Conservation (phyloP, 2,797 vertebrate genomes). For the Etheostoma perlongum region DNA sequence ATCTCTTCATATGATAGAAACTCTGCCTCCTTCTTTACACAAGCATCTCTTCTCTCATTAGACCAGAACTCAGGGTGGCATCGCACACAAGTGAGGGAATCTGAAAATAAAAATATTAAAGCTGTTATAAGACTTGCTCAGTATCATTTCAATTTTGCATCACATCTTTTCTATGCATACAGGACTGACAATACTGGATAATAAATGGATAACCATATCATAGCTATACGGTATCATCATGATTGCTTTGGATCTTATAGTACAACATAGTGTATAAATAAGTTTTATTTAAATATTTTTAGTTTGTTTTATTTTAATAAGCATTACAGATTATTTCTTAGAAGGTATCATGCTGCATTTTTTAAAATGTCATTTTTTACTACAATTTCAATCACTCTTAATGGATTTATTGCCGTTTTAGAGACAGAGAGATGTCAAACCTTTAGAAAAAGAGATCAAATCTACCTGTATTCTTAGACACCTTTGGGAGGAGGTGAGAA, state of each 20-base stretch:
- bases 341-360: no score
- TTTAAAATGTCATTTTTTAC: background rate
- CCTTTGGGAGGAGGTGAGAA: no score
- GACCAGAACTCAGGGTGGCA: constrained; percentile 58
- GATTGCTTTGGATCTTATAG: background rate
- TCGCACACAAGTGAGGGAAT: constrained; percentile 53
- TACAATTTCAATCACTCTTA: background rate
- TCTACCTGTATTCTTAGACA: background rate
- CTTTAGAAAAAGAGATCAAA: no score
- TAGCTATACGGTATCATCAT: background rate
- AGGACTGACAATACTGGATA: background rate
- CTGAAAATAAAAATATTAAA: constrained; percentile 27
- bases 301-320: background rate
- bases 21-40: constrained; percentile 61
- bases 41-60: constrained; percentile 54
- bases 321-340: background rate
- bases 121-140: background rate
- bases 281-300: background rate
- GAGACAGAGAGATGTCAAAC: background rate
- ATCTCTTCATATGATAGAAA: constrained; percentile 68
- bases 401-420: background rate
- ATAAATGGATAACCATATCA: background rate
- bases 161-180: background rate
- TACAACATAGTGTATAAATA: background rate
- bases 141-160: background rate